Conservation (phyloP, 2,797 vertebrate species). For the Alcedo atthis region DNA sequence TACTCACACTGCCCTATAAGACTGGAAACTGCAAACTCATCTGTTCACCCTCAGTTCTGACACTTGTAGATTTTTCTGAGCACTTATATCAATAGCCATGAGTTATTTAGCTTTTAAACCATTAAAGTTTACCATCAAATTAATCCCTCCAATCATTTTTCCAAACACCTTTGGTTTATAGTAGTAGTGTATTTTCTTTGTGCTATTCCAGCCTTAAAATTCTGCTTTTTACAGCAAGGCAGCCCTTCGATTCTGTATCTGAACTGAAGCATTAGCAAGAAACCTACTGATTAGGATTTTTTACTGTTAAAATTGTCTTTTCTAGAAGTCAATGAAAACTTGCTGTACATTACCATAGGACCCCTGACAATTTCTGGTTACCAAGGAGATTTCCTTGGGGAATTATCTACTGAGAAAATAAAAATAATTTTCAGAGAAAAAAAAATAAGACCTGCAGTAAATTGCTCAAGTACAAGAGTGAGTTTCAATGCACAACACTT, state of each 20-base stretch:
- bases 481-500: not conserved
- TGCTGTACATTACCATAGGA: not conserved
- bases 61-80: not conserved
- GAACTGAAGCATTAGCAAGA: accelerated
- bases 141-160: not conserved
- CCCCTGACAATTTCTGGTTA: not conserved
- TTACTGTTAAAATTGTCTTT: not conserved
- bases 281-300: not conserved
- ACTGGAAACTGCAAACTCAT: not conserved
- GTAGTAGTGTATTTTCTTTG: not conserved
- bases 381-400: not conserved
- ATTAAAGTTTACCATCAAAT: not conserved
- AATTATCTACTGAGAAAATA: not conserved
- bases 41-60: not conserved
- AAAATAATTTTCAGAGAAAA: not conserved
- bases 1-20: not conserved
- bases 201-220: not conserved
- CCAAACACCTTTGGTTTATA: not conserved
- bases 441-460: not conserved
- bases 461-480: not conserved
- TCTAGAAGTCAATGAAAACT: not conserved
- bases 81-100: not conserved
- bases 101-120: not conserved
- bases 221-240: accelerated
- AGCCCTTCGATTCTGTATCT: not conserved